Conservation (phyloP, 1,140 invertebrate species). For the Chironomus tepperi region DNA sequence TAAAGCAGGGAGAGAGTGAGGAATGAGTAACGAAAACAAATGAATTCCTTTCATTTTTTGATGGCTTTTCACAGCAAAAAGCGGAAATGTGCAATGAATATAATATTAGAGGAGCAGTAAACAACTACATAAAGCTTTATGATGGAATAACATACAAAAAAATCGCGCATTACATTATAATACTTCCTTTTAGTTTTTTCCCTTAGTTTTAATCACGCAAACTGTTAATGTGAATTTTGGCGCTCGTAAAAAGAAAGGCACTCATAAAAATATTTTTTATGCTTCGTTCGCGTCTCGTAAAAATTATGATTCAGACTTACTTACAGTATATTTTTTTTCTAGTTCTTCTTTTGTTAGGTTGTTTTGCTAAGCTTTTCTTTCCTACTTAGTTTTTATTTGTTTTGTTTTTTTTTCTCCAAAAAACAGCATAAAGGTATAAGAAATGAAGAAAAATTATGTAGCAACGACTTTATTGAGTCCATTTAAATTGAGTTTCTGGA, state of each 20-base stretch:
- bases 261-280: conserved; percentile 19
- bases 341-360: not conserved
- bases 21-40: not conserved
- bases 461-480: not conserved
- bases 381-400: no score
- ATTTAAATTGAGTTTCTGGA: not conserved
- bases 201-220: conserved; percentile 21
- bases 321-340: not conserved
- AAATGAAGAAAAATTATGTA: not conserved
- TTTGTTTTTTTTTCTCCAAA: no score
- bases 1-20: not conserved
- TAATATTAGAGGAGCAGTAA: not conserved
- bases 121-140: conserved; percentile 23
- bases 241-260: conserved; percentile 17
- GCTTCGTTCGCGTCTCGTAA: not conserved
- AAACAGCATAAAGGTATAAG: not conserved
- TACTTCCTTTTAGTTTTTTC: conserved; percentile 4
- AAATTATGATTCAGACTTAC: conserved; percentile 18
- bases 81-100: conserved; percentile 23
- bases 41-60: not conserved
- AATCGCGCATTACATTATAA: conserved; percentile 20
- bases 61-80: conserved; percentile 5
- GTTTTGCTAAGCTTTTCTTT: not conserved
- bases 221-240: conserved; percentile 20
- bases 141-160: conserved; percentile 23